These are phyloP conservation scores for Notodromas monacha DNA, from an alignment of 2,888 invertebrate species.

Conservation along the genomic window DNA sequence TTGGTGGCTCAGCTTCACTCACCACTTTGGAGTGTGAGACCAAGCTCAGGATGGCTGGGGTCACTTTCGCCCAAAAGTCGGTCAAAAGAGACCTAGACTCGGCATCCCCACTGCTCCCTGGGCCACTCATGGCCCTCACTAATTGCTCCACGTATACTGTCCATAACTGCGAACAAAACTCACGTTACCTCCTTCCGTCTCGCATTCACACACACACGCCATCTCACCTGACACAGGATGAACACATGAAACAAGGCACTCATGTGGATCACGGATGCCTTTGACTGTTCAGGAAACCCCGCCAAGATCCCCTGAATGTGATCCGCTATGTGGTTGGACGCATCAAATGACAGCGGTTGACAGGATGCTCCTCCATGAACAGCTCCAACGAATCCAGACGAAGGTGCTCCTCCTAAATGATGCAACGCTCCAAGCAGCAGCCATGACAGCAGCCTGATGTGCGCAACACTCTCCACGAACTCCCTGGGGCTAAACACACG, in stretches of 20 bases:
- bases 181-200: neutral
- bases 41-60: constrained; percentile 70
- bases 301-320: constrained; percentile 82
- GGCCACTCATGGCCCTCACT: constrained; percentile 13
- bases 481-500: constrained; percentile 79
- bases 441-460: constrained; percentile 82
- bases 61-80: constrained; percentile 95
- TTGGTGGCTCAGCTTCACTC: too few species aligned
- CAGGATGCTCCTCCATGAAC: constrained; percentile 23
- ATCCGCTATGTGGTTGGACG: constrained; percentile 81
- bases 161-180: constrained; percentile 33
- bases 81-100: constrained; percentile 28
- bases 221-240: constrained; percentile 57
- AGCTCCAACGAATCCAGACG: too few species aligned
- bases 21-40: constrained; percentile 68
- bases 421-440: constrained; percentile 63
- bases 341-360: constrained; percentile 76
- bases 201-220: neutral
- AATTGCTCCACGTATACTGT: constrained; percentile 83
- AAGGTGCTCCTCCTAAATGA: too few species aligned
- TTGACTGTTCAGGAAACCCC: constrained; percentile 80
- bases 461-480: constrained; percentile 72
- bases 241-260: constrained; percentile 87
- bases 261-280: constrained; percentile 71
- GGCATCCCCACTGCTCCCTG: neutral